phyloP scores from a whole-genome alignment of 2,113 vertebrate genomes.

The Menidia beryllina region DNA sequence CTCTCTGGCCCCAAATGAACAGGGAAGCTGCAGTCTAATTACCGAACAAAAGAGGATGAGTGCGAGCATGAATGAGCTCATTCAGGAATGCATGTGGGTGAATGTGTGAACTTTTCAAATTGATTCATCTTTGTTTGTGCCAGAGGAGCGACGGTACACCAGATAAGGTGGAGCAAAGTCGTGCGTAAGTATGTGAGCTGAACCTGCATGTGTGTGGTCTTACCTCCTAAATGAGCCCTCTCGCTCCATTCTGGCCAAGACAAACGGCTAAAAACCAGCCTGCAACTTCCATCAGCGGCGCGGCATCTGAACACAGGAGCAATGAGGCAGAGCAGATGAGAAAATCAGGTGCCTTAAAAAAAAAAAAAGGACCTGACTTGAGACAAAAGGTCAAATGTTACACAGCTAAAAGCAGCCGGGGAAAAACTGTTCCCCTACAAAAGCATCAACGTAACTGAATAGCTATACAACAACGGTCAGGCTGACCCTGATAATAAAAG shows the following conservation, averaged over 20 bases:
- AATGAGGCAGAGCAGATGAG: not conserved
- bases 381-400: no score
- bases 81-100: slow-evolving; percentile 53
- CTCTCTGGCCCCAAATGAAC: slow-evolving; percentile 37
- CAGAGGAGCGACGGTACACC: not conserved
- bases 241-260: slow-evolving; percentile 68
- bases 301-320: slow-evolving; percentile 62
- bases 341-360: not conserved
- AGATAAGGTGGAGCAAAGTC: slow-evolving; percentile 11
- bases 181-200: slow-evolving; percentile 6
- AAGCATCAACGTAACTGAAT: no score
- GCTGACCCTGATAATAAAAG: no score
- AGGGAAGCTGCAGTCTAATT: slow-evolving; percentile 58
- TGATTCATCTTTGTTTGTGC: slow-evolving; percentile 31
- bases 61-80: slow-evolving; percentile 66
- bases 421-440: no score
- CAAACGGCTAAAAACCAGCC: slow-evolving; percentile 46
- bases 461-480: no score
- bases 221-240: slow-evolving; percentile 79
- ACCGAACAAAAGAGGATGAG: slow-evolving; percentile 61
- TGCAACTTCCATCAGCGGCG: slow-evolving; percentile 6
- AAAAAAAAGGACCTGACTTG: not conserved
- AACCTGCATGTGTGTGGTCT: slow-evolving; percentile 24
- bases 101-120: slow-evolving; percentile 22
- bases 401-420: no score